These are phyloP conservation scores for Lagopus muta DNA, from an alignment of 2,113 vertebrate species.

Conservation along the genomic window DNA sequence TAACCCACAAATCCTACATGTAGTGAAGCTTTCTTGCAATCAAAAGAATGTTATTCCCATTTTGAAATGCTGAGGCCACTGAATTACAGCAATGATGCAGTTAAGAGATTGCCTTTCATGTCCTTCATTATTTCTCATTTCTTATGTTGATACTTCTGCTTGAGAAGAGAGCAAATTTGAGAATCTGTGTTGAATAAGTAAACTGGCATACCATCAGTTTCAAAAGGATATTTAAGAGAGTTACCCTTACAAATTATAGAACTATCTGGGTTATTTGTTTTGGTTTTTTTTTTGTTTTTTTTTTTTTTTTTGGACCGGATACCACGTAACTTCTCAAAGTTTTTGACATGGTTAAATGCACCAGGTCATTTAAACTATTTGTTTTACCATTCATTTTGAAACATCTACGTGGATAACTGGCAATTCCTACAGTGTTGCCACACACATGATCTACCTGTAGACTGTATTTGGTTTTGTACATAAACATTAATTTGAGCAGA, in stretches of 20 bases:
- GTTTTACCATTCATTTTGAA: not conserved
- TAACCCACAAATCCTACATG: not conserved
- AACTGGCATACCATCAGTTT: not conserved
- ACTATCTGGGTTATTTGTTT: not conserved
- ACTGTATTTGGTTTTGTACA: not conserved
- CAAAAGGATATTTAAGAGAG: not conserved
- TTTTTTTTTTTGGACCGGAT: not conserved
- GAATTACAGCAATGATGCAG: not conserved
- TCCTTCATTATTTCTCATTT: not conserved
- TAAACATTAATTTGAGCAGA: not conserved
- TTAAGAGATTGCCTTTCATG: not conserved
- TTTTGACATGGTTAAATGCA: not conserved
- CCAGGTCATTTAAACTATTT: not conserved
- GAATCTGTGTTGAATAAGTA: not conserved
- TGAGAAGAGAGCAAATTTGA: not conserved
- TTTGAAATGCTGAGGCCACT: not conserved
- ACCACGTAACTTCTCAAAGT: not conserved
- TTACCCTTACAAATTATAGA: not conserved
- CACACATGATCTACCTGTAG: not conserved
- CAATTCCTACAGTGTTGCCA: not conserved
- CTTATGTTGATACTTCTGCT: not conserved
- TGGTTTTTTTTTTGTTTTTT: not conserved
- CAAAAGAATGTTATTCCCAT: not conserved
- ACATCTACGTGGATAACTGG: not conserved
- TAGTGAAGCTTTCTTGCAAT: not conserved